Conservation (phyloP, 2,113 vertebrate species). For the Lipophrys pholis region DNA sequence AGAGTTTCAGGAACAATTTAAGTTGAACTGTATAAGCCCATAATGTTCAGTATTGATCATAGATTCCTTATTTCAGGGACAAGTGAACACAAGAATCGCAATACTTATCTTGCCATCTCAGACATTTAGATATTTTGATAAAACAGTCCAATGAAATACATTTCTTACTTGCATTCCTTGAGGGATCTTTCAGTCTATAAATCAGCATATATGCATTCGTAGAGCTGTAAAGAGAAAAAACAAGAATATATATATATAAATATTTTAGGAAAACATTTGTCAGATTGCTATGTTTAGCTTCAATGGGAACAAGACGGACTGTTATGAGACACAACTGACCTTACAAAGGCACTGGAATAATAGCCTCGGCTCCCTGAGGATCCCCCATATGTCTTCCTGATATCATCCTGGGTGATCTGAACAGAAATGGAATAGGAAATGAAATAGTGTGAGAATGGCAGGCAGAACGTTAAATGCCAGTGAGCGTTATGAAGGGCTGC, state of each 20-base stretch:
- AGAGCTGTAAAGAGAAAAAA: slow-evolving; percentile 84
- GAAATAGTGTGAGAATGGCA: not conserved
- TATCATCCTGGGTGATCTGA: slow-evolving; percentile 98
- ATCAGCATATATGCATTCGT: slow-evolving; percentile 99
- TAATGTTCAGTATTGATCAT: too few relatives aligned
- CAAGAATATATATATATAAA: not conserved
- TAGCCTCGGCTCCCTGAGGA: slow-evolving; percentile 97
- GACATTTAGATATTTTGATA: too few relatives aligned
- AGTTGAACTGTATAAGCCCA: not conserved
- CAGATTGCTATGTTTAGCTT: too few relatives aligned
- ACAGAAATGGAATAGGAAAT: slow-evolving; percentile 4
- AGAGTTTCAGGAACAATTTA: not conserved
- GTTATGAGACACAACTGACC: slow-evolving; percentile 79
- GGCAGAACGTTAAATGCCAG: not conserved
- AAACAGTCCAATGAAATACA: too few relatives aligned
- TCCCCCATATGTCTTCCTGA: slow-evolving; percentile 97
- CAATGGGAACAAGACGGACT: too few relatives aligned
- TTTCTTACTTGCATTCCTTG: slow-evolving; percentile 95
- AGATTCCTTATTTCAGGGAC: too few relatives aligned
- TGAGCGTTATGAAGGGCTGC: too few relatives aligned
- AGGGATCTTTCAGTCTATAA: slow-evolving; percentile 94
- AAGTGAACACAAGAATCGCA: too few relatives aligned
- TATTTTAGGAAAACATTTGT: too few relatives aligned
- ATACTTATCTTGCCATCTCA: too few relatives aligned
- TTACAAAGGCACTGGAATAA: slow-evolving; percentile 98